Evolutionary conservation across 2,797 vertebrate species (phyloP).

Genomic region (Sternarchorhynchus goeldii): DNA sequence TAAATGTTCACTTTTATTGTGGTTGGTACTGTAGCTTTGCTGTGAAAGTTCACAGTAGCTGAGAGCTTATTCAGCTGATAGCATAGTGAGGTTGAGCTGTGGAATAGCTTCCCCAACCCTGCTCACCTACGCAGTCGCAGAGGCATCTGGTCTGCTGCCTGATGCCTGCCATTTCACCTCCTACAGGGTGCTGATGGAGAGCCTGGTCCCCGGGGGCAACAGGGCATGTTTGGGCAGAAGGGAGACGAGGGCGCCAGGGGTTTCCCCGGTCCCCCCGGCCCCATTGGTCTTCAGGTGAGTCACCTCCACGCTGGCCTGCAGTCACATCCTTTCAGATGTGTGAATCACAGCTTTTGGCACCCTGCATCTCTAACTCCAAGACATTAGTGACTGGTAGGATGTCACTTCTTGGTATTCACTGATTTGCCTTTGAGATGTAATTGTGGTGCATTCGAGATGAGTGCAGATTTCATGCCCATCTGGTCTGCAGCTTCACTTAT

Average conservation of each 20-base stretch:
- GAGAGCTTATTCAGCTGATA: too few species aligned
- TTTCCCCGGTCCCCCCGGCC: constrained; percentile 95
- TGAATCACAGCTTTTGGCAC: too few species aligned
- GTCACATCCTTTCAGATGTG: too few species aligned
- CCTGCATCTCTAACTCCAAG: background rate
- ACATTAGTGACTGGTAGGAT: background rate
- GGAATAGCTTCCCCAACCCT: too few species aligned
- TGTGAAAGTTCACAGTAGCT: too few species aligned
- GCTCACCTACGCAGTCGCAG: too few species aligned
- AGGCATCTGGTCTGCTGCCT: background rate
- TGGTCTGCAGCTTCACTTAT: constrained; percentile 12
- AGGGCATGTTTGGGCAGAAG: constrained; percentile 99
- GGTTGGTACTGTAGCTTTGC: too few species aligned
- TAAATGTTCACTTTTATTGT: too few species aligned
- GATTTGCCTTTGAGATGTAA: constrained; percentile 21
- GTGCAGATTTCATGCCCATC: constrained; percentile 41
- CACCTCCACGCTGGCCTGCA: background rate
- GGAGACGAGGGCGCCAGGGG: constrained; percentile 96
- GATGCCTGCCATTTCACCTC: constrained; percentile 15
- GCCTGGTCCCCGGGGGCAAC: constrained; percentile 94
- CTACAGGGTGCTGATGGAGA: constrained; percentile 93
- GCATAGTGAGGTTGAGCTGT: too few species aligned
- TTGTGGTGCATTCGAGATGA: constrained; percentile 30
- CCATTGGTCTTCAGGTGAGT: constrained; percentile 94
- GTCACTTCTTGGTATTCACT: background rate